These are phyloP conservation scores for Scomber colias DNA, from an alignment of 2,113 vertebrate genomes.

Conservation along the genomic window DNA sequence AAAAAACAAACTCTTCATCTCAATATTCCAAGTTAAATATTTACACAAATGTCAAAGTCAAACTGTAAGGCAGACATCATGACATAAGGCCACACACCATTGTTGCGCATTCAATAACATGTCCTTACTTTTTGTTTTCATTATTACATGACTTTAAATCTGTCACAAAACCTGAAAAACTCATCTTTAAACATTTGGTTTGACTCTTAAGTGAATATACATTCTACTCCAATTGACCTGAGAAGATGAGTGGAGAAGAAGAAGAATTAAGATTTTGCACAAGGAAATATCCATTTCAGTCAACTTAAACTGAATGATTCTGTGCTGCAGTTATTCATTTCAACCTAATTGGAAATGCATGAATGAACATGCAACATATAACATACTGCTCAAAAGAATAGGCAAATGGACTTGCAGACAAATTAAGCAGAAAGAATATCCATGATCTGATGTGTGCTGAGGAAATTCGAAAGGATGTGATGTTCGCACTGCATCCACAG, in stretches of 20 bases:
- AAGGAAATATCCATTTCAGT: background rate
- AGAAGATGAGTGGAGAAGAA: background rate
- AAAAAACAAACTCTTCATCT: no score
- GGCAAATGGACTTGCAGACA: constrained; percentile 14
- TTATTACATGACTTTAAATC: background rate
- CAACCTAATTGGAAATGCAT: background rate
- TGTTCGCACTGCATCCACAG: constrained; percentile 33
- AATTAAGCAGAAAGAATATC: constrained; percentile 36
- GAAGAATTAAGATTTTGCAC: background rate
- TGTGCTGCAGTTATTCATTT: background rate
- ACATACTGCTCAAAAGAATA: constrained; percentile 2
- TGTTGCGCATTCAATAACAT: no score
- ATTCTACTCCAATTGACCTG: constrained; percentile 14
- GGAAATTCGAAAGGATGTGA: constrained; percentile 40
- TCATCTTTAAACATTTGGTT: no score
- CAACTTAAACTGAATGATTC: background rate
- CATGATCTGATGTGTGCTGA: constrained; percentile 22
- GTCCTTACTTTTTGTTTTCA: no score
- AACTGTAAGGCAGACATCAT: no score
- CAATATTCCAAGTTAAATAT: no score
- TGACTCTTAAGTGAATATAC: background rate
- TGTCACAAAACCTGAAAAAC: background rate
- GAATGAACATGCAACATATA: background rate
- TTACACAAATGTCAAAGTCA: no score
- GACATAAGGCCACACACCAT: no score